Conservation (phyloP, 2,113 vertebrate species). For the Myotis lucifugus region DNA sequence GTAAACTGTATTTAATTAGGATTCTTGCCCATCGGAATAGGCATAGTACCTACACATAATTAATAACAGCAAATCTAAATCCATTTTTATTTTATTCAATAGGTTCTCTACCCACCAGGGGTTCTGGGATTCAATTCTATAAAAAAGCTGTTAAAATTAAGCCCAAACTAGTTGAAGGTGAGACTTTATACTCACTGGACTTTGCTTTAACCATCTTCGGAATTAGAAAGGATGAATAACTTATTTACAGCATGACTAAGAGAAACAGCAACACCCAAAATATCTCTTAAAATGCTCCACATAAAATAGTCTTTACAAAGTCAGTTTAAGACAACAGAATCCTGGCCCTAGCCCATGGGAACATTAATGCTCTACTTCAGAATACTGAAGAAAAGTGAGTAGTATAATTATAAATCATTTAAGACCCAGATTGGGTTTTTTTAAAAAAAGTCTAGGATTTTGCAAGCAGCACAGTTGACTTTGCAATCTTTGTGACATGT, state of each 20-base stretch:
- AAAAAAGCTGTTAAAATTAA: conserved; percentile 9
- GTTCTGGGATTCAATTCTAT: neutral
- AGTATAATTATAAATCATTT: conserved; percentile 10
- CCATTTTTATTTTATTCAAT: conserved; percentile 5
- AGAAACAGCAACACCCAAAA: neutral
- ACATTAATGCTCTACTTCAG: neutral
- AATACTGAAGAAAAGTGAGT: neutral
- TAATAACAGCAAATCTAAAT: neutral
- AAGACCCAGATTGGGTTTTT: neutral
- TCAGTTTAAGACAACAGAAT: neutral
- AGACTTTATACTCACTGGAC: neutral
- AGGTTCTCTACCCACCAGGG: neutral
- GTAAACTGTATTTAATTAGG: neutral
- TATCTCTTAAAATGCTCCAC: neutral
- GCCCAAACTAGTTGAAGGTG: neutral
- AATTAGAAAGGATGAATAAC: conserved; percentile 37
- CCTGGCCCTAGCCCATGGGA: neutral
- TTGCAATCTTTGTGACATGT: neutral
- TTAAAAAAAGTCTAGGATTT: neutral
- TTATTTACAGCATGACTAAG: neutral
- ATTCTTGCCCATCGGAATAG: neutral
- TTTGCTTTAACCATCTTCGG: neutral
- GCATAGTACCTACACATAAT: neutral
- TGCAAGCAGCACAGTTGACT: neutral
- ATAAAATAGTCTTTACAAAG: conserved; percentile 30